Evolutionary conservation across 2,113 vertebrate species (phyloP).

Genomic region (Nycticorax nycticorax): DNA sequence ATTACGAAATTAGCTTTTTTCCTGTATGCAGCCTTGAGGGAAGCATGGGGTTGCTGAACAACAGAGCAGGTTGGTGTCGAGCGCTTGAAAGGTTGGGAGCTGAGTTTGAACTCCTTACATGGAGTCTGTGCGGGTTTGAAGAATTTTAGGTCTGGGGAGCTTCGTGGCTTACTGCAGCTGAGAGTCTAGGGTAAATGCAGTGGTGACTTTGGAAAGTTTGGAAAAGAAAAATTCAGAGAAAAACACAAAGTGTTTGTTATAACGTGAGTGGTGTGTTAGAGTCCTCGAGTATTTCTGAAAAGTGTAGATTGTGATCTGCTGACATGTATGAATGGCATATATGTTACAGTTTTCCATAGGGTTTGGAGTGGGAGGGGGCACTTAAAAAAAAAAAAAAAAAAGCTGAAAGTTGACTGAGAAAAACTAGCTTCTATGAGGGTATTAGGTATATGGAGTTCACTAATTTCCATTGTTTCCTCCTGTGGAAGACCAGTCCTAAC

Average conservation of each 20-base stretch:
- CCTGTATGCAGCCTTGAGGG: background rate
- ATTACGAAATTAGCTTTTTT: background rate
- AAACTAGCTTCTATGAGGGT: background rate
- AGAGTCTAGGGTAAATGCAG: background rate
- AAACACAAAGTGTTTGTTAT: background rate
- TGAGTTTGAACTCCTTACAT: background rate
- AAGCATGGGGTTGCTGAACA: background rate
- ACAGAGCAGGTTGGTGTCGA: background rate
- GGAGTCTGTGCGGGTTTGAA: background rate
- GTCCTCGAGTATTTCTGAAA: background rate
- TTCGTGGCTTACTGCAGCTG: background rate
- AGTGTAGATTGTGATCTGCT: background rate
- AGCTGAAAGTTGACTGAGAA: background rate
- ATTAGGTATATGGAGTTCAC: background rate
- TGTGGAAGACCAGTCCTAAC: background rate
- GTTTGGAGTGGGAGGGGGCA: background rate
- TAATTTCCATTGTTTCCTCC: background rate
- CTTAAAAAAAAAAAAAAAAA: background rate
- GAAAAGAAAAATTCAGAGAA: background rate
- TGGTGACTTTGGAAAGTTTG: background rate
- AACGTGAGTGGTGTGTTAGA: background rate
- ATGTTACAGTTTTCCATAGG: background rate
- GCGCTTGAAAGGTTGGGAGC: constrained; percentile 3
- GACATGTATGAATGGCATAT: rapidly evolving
- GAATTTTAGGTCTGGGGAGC: background rate